phyloP scores from a whole-genome alignment of 1,140 invertebrate species.

The Aricia agestis region DNA sequence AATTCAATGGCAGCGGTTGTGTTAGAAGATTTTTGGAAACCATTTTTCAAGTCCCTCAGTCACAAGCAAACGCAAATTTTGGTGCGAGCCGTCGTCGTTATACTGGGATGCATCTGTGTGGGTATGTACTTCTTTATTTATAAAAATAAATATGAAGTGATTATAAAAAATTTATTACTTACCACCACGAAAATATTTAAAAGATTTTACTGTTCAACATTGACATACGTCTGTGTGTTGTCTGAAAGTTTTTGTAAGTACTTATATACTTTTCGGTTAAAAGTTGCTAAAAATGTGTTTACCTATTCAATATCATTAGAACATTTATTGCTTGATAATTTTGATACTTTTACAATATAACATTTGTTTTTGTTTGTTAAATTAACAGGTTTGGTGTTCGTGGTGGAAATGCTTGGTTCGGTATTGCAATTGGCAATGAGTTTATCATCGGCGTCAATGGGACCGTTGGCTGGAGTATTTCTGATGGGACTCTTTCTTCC shows the following conservation, averaged over 20 bases:
- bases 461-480: slow-evolving; percentile 87
- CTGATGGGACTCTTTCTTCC: slow-evolving; percentile 88
- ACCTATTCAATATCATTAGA: no score
- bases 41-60: slow-evolving; percentile 78
- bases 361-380: not conserved
- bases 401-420: slow-evolving; percentile 59
- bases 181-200: no score
- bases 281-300: no score
- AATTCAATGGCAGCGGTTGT: slow-evolving; percentile 95
- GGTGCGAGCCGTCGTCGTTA: slow-evolving; percentile 82
- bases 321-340: not conserved
- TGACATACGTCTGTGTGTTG: no score
- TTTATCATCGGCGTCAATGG: slow-evolving; percentile 81
- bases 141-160: not conserved
- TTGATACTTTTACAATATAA: not conserved
- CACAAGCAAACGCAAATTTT: slow-evolving; percentile 80
- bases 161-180: no score
- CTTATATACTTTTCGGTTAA: no score
- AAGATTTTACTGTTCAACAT: no score
- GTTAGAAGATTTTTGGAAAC: slow-evolving; percentile 87
- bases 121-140: slow-evolving; percentile 37
- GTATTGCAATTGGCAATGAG: slow-evolving; percentile 80
- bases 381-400: slow-evolving; percentile 51
- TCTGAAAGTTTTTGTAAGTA: no score
- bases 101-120: slow-evolving; percentile 81